Evolutionary conservation across 2,797 vertebrate genomes (phyloP).

Genomic region (Arrhamphus sclerolepis): DNA sequence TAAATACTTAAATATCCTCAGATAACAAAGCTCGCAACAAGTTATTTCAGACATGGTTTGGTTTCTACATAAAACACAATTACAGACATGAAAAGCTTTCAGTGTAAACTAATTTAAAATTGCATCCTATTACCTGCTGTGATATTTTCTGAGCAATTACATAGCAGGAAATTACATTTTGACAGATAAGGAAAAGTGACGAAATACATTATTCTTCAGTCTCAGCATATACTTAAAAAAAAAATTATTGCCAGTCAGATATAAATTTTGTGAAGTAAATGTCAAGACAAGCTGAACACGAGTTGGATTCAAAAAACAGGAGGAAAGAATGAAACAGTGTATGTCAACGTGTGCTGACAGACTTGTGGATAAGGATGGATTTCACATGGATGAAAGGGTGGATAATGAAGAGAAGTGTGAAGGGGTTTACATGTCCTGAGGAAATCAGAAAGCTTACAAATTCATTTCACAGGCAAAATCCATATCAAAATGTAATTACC

Average conservation of each 20-base stretch:
- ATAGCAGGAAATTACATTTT: neutral
- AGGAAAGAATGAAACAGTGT: neutral
- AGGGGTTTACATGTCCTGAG: conserved; percentile 3
- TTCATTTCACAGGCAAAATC: conserved; percentile 28
- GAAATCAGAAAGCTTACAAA: conserved; percentile 24
- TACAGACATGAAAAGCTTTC: neutral
- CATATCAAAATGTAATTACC: conserved; percentile 43
- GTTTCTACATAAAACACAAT: conserved; percentile 7
- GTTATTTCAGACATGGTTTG: conserved; percentile 12
- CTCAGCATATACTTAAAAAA: conserved; percentile 14
- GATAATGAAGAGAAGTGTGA: conserved; percentile 20
- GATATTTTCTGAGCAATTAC: neutral
- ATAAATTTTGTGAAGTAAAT: conserved; percentile 14
- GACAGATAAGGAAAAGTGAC: neutral
- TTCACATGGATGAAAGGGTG: conserved; percentile 4
- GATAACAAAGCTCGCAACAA: neutral
- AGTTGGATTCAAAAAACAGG: neutral
- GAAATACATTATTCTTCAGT: conserved; percentile 4
- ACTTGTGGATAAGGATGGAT: conserved; percentile 16
- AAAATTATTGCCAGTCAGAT: conserved; percentile 26
- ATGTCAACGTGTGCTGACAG: conserved; percentile 18
- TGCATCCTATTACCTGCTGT: neutral
- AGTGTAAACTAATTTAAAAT: conserved; percentile 6
- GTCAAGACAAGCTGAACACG: conserved; percentile 24
- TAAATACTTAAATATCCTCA: no score